phyloP scores from a whole-genome alignment of 2,113 vertebrate genomes.

The Brienomyrus longianalis region DNA sequence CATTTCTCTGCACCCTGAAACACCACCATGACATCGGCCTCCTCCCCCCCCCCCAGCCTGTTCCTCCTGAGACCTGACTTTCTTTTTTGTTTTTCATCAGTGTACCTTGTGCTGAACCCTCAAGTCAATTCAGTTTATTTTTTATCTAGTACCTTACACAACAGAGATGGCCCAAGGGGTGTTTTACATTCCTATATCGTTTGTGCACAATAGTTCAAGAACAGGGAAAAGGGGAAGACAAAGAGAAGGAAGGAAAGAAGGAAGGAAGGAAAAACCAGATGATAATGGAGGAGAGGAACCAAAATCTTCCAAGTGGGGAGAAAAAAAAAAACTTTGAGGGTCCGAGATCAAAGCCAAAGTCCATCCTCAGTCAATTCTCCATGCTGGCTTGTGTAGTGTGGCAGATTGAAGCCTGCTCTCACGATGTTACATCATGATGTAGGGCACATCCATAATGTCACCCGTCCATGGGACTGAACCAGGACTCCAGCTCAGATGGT shows the following conservation, averaged over 20 bases:
- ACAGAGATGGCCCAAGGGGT: not conserved
- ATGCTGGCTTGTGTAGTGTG: no score
- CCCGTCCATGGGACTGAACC: not conserved
- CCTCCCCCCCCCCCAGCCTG: no score
- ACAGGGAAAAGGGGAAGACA: not conserved
- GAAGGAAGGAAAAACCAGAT: not conserved
- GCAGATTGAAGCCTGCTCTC: no score
- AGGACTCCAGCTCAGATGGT: not conserved
- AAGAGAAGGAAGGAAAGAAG: not conserved
- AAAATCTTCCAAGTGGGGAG: not conserved
- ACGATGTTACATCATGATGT: no score
- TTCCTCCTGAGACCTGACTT: no score
- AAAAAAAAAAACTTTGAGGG: not conserved
- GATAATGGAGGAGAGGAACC: not conserved
- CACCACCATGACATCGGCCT: no score
- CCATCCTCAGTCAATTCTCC: not conserved
- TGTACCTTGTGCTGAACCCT: no score
- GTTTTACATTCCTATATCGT: not conserved
- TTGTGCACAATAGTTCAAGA: not conserved
- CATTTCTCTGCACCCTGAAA: no score
- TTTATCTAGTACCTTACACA: not conserved
- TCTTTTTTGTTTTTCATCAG: no score
- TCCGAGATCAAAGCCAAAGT: not conserved
- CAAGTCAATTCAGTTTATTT: not conserved
- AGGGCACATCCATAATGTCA: not conserved